Base-by-base conservation (phyloP, 2,888 invertebrate genomes). In the Adelognathus sp. region DNA sequence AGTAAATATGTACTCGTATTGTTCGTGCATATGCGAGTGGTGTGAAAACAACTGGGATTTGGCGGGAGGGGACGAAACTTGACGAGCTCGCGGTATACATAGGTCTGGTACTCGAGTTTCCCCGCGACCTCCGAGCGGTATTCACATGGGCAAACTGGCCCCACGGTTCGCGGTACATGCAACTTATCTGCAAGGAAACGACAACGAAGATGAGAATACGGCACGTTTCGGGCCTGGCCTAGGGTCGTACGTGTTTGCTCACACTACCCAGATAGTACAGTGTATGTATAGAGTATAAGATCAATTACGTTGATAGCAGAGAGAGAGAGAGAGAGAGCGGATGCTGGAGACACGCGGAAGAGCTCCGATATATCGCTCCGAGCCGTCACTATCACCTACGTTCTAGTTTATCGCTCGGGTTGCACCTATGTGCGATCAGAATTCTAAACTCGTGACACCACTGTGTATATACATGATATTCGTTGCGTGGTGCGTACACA, bases 251-350 rank as follows among this genome's bases (percentile, higher is more conserved):
- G 58, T 36, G 21, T 7, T 5, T 33, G n/a, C 21, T n/a, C n/a
- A 46, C 5, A 24, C 21, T 24, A 21, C 24, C 21, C 46, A 11
- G 46, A 46, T 46, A 46, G 18, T 46, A 9, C n/a, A 46, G 21
- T 11, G 5, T 44, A 39, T 39, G 18, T 16, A 18, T 44, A 44
- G 4, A 3, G 11, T 39, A 39, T 31, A 33, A 58, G 58, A 58
- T 58, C 33, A 58, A 58, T 58, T 36, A 58, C 33, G 21, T 21
- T 36, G 58, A 58, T 58, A 31, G 18, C 29, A n/a, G n/a, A n/a
- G n/a, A n/a, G n/a, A n/a, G n/a, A n/a, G n/a, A n/a, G n/a, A 14
- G 27, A 36, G 5, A 14, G 27, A 36, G 5, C 36, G 36, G 33
- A 36, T 58, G 39, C 58, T 36, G 36, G 58, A 29, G n/a, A 58